Evolutionary conservation across 1,140 invertebrate species (phyloP).

Genomic region (Papilio polyxenes): DNA sequence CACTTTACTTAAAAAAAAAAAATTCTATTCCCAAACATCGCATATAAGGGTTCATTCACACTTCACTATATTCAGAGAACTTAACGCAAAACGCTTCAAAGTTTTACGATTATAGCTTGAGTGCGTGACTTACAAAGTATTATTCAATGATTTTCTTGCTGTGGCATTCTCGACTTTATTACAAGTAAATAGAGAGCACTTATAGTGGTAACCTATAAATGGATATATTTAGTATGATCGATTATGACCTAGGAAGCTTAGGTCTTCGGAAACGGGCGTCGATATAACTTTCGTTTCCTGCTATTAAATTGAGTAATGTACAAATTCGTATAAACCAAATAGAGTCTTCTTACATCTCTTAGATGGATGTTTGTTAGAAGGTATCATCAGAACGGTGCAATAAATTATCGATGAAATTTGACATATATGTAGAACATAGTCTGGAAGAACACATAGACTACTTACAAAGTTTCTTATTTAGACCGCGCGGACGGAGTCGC

Average conservation of each 20-base stretch:
- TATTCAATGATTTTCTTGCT: not conserved
- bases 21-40: slow-evolving; percentile 25
- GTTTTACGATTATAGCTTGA: slow-evolving; percentile 42
- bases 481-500: too few species aligned
- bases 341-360: not conserved
- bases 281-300: slow-evolving; percentile 33
- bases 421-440: too few species aligned
- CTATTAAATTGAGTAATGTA: not conserved
- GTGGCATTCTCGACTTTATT: slow-evolving; percentile 21
- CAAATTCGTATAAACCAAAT: not conserved
- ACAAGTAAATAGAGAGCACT: not conserved
- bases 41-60: slow-evolving; percentile 43
- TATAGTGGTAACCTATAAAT: slow-evolving; percentile 2
- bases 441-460: too few species aligned
- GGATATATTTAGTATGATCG: slow-evolving; percentile 6
- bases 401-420: too few species aligned
- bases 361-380: too few species aligned
- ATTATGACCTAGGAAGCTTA: slow-evolving; percentile 36
- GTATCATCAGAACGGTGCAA: too few species aligned
- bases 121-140: slow-evolving; percentile 22
- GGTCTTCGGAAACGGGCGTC: slow-evolving; percentile 13
- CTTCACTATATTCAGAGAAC: slow-evolving; percentile 41
- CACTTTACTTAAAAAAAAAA: too few species aligned
- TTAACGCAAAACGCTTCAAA: slow-evolving; percentile 31
- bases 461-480: too few species aligned